phyloP scores from a whole-genome alignment of 2,797 vertebrate species.

The Sciaenops ocellatus region DNA sequence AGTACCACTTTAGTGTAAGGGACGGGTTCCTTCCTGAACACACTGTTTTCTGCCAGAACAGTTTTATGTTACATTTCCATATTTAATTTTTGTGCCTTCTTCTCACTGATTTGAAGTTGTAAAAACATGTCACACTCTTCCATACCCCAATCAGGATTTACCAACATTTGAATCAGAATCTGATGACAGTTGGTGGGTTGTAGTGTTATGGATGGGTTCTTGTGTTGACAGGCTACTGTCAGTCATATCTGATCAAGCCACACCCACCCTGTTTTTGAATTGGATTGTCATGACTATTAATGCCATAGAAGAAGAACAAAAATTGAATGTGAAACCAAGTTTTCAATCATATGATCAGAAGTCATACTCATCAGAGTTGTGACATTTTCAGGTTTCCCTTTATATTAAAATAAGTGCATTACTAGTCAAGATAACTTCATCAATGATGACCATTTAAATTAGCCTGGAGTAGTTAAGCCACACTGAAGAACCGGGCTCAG shows the following conservation, averaged over 20 bases:
- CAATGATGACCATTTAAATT: background rate
- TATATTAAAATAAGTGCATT: background rate
- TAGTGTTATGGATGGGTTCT: background rate
- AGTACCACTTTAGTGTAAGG: no score
- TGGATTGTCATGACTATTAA: background rate
- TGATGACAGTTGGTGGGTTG: conserved; percentile 5
- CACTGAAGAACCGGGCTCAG: background rate
- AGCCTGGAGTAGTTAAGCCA: background rate
- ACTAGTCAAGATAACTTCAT: background rate
- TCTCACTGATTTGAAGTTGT: background rate
- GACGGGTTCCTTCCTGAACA: background rate
- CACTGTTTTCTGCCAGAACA: background rate
- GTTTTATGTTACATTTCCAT: background rate
- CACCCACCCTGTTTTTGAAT: background rate
- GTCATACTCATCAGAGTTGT: background rate
- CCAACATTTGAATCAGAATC: background rate
- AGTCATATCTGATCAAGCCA: conserved; percentile 1
- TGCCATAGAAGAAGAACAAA: background rate
- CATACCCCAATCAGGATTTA: background rate
- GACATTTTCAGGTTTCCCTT: background rate
- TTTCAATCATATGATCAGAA: background rate
- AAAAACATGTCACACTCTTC: background rate
- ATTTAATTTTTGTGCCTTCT: background rate
- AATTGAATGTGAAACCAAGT: no score
- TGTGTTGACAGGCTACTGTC: conserved; percentile 12